phyloP scores from a whole-genome alignment of 2,888 invertebrate genomes.

The Leptopilina syphax region DNA sequence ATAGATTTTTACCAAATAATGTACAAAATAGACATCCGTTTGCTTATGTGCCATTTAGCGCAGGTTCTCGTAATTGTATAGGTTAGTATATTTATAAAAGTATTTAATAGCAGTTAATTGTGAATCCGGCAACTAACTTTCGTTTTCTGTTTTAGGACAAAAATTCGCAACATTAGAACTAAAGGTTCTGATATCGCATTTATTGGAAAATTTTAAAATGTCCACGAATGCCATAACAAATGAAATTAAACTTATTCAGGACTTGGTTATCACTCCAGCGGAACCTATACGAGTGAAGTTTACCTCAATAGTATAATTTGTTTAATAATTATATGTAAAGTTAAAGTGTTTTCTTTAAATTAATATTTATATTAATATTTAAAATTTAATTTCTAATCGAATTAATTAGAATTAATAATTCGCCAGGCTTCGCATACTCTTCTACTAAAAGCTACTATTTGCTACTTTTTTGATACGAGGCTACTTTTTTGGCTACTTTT shows the following conservation, averaged over 20 bases:
- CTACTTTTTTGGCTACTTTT: too few relatives aligned
- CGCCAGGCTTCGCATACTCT: too few relatives aligned
- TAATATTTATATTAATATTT: too few relatives aligned
- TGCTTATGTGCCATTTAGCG: slow-evolving; percentile 79
- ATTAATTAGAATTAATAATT: too few relatives aligned
- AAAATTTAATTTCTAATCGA: too few relatives aligned
- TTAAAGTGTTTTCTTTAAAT: neutral
- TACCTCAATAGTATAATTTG: slow-evolving; percentile 22
- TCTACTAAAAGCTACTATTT: too few relatives aligned
- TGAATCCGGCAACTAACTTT: too few relatives aligned
- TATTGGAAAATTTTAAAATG: slow-evolving; percentile 56
- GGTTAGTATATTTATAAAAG: slow-evolving; percentile 58
- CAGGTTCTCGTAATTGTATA: slow-evolving; percentile 76
- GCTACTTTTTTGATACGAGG: too few relatives aligned
- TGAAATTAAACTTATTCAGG: slow-evolving; percentile 43
- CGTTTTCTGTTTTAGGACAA: slow-evolving; percentile 46
- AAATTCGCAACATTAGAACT: slow-evolving; percentile 56
- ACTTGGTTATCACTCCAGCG: slow-evolving; percentile 50
- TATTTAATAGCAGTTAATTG: neutral
- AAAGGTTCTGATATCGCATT: slow-evolving; percentile 53
- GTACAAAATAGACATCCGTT: slow-evolving; percentile 78
- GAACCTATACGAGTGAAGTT: slow-evolving; percentile 47
- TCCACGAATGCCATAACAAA: slow-evolving; percentile 53
- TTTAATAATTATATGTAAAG: neutral
- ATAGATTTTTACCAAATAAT: slow-evolving; percentile 78